Base-by-base conservation (phyloP, 2,888 invertebrate species). In the Drosophila neutralis region DNA sequence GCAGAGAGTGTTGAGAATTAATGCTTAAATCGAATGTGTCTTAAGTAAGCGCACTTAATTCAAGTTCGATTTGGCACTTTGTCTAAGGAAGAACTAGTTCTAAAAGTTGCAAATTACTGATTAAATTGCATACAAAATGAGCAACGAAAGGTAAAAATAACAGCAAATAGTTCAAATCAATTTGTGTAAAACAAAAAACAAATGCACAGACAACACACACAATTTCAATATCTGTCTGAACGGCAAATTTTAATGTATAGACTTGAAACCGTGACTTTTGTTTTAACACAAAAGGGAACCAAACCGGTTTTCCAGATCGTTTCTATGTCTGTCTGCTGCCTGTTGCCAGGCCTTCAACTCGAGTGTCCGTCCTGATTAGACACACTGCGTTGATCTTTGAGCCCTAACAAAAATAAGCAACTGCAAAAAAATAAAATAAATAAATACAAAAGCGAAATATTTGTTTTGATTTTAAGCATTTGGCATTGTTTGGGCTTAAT, bases 121-220 rank as follows among this genome's bases (percentile, higher is more conserved):
- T 40, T 80, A 66, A 70, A 86, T 86, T 73, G 67, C 49, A 38
- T 61, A 29, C 72, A 77, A 79, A 82, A 84, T 85, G 84, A 77
- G 49, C 57, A 85, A 53, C 87, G 70, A 85, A 73, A 85, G 84
- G 84, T 85, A 85, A 52, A 56, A 53, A 33, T 33, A 65, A 62
- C 31, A 66, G 27, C 49, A 36, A 61, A 58, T 35, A 48, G 63
- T 21, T 53, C 18, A 49, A 58, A 72, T 35, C 36, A 52, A 57
- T 57, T 29, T 21, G 21, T 42, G 15, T 31, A 0, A 57, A 57
- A 42, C 61, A 49, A 56, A 33, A 40, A 66, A 49, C 35, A 48
- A 51, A 64, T 38, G 49, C 40, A 10, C 8, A 65, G 36, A 62
- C 62, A 77, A 51, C 71, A 58, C 59, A 45, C 13, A 42, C 29